Evolutionary conservation across 2,888 invertebrate genomes (phyloP).

Genomic region (Drosophila infuscata): DNA sequence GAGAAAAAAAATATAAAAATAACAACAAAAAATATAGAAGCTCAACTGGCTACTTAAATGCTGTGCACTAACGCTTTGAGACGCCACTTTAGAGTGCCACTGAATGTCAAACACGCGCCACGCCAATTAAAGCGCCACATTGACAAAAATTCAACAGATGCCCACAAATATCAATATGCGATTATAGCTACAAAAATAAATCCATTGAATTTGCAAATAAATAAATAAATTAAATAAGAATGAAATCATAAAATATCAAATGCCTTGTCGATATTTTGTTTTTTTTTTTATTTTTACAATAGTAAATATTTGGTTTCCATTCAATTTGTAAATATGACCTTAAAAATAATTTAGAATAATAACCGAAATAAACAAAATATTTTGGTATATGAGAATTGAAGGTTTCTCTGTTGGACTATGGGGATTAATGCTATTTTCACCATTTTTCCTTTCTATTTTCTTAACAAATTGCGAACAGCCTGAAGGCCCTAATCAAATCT

Average conservation of each 20-base stretch:
- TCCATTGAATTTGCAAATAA: no score
- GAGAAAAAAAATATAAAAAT: slow-evolving; percentile 7
- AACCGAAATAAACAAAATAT: neutral
- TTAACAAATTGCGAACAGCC: neutral
- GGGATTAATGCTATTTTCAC: neutral
- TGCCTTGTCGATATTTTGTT: neutral
- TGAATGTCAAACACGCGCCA: slow-evolving; percentile 54
- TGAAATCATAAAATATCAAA: neutral
- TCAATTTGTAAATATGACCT: neutral
- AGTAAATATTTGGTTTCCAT: neutral
- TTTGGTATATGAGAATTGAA: neutral
- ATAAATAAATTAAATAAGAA: neutral
- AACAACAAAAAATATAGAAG: neutral
- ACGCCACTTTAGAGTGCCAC: slow-evolving; percentile 21
- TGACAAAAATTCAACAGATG: slow-evolving; percentile 45
- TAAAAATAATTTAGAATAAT: neutral
- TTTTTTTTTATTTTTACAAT: no score
- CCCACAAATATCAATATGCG: neutral
- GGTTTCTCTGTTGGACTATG: neutral
- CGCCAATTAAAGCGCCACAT: slow-evolving; percentile 54
- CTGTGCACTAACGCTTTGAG: slow-evolving; percentile 31
- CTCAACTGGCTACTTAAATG: slow-evolving; percentile 37
- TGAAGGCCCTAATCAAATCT: neutral
- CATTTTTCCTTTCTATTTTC: neutral
- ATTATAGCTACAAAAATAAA: neutral